Base-by-base conservation (phyloP, 2,888 invertebrate genomes). In the Machimus rusticus region DNA sequence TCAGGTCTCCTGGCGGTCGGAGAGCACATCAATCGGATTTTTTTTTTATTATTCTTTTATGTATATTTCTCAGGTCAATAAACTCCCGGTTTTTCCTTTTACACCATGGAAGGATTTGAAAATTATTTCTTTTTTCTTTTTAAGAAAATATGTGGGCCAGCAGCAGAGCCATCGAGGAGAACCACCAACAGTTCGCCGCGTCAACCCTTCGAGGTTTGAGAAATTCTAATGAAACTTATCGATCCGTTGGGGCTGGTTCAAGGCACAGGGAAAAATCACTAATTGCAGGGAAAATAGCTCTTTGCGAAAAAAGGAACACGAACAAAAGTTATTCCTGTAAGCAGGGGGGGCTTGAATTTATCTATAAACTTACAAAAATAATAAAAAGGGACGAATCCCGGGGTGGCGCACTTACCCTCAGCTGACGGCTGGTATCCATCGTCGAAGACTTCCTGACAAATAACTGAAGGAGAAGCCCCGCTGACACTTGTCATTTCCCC, bases 371-470 rank as follows among this genome's bases (percentile, higher is more conserved):
- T 46, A 46, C 1, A 46, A 46, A 46, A 46, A 46, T 46, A 46
- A 46, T 14, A 46, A 46, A 31, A 51, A 46, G 16, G 57, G 23
- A 9, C 5, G 23, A 57, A 12, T 66, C 28, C 12, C 23, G 66
- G 28, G 12, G 66, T 0, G 19, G 55, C 55, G 66, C 39, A 93
- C 94, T 93, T 93, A 97, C 97, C 97, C 93, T 97, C 96, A 90
- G 95, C 95, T 74, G 97, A 96, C 90, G 97, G 97, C 92, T 95
- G 95, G 91, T 96, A 97, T 91, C 95, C 95, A 93, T 97, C 97
- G 93, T 97, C 97, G 92, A 97, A 97, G 89, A 97, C 95, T 94
- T 97, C 97, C 93, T 96, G 95, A 93, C 97, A 97, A 90, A 96
- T 95, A 90, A 96, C 92, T 66, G 92, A 92, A 34, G 91, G 90